Evolutionary conservation across 2,113 vertebrate species (phyloP).

Genomic region (Colius striatus): DNA sequence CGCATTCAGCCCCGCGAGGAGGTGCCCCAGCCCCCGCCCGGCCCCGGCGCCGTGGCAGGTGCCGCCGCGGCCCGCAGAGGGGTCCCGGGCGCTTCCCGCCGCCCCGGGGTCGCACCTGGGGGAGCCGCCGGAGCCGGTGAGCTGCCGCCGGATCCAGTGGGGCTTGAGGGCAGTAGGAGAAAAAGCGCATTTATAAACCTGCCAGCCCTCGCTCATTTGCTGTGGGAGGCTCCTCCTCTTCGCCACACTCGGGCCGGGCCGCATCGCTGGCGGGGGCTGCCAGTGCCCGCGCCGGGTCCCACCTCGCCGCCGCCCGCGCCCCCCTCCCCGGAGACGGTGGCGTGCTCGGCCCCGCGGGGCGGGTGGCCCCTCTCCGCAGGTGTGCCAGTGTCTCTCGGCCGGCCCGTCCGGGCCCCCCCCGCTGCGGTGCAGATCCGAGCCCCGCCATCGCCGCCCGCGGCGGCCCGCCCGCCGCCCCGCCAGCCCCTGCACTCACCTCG

Average conservation of each 20-base stretch:
- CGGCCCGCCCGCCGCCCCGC: background rate
- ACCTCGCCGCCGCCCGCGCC: background rate
- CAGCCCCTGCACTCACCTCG: background rate
- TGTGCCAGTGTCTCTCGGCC: background rate
- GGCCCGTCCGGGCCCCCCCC: too few relatives aligned
- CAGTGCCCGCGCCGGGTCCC: background rate
- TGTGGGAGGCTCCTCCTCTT: background rate
- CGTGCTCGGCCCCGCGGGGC: background rate
- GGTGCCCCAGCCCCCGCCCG: too few relatives aligned
- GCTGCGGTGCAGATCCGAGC: background rate
- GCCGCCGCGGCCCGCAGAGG: background rate
- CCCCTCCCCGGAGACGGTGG: background rate
- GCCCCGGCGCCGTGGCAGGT: background rate
- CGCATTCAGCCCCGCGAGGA: background rate
- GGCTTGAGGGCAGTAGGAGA: fast-evolving
- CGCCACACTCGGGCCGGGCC: background rate
- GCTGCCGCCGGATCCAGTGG: background rate
- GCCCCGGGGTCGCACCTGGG: background rate
- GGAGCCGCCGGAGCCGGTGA: fast-evolving
- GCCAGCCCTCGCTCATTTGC: background rate
- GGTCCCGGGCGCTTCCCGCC: background rate
- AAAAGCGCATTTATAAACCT: background rate
- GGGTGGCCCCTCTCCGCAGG: background rate
- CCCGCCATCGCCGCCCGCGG: too few relatives aligned
- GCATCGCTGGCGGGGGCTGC: background rate